These are phyloP conservation scores for Nasua narica DNA, from an alignment of 2,797 vertebrate species.

Conservation along the genomic window DNA sequence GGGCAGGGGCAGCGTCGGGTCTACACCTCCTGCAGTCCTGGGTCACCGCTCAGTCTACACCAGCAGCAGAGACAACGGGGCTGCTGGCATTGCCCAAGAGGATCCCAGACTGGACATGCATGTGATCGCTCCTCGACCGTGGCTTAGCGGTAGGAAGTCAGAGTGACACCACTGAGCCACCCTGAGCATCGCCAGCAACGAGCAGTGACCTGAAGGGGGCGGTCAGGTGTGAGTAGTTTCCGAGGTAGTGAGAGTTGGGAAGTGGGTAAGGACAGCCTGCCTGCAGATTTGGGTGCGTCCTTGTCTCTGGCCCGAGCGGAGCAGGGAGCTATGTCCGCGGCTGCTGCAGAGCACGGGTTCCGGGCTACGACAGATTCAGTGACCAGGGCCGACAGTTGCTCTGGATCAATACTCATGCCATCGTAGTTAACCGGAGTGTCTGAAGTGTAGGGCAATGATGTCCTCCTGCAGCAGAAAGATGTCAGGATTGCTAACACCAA, in stretches of 20 bases:
- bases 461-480: background rate
- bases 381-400: background rate
- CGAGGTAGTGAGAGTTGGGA: rapidly evolving
- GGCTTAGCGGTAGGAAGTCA: background rate
- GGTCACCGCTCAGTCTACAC: rapidly evolving
- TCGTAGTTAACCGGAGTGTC: rapidly evolving
- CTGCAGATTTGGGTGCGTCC: background rate
- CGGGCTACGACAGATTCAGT: background rate
- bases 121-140: too few species aligned
- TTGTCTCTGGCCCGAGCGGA: background rate
- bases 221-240: background rate
- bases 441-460: rapidly evolving
- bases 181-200: background rate
- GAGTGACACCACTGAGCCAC: too few species aligned
- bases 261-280: rapidly evolving
- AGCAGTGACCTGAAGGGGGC: background rate
- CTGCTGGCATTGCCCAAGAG: background rate
- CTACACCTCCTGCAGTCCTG: rapidly evolving
- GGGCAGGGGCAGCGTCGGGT: rapidly evolving
- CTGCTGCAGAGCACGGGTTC: background rate
- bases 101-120: background rate
- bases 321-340: background rate
- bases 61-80: background rate
- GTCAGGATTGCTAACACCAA: background rate
- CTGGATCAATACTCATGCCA: rapidly evolving